phyloP scores from a whole-genome alignment of 1,140 invertebrate species.

The Panonychus citri region DNA sequence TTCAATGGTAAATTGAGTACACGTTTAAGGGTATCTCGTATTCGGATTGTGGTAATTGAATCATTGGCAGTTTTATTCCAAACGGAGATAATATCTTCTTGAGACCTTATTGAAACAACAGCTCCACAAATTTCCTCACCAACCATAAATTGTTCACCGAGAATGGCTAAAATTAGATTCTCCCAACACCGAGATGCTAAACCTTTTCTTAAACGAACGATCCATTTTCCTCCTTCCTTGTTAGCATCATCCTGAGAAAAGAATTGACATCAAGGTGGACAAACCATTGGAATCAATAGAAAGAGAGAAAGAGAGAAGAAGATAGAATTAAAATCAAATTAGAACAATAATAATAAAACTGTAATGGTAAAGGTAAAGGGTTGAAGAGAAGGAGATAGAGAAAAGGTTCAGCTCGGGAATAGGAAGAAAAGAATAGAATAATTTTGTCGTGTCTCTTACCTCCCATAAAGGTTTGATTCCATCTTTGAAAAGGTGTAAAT shows the following conservation, averaged over 20 bases:
- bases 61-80: constrained; percentile 91
- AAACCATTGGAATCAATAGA: too few species aligned
- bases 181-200: constrained; percentile 91
- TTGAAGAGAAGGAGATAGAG: too few species aligned
- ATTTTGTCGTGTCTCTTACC: constrained; percentile 24
- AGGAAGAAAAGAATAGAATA: background rate
- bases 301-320: too few species aligned
- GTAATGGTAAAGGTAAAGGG: too few species aligned
- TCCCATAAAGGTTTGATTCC: constrained; percentile 99
- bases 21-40: constrained; percentile 76
- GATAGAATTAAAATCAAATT: too few species aligned
- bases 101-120: constrained; percentile 77
- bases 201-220: constrained; percentile 75
- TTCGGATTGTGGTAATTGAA: constrained; percentile 55
- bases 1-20: constrained; percentile 78
- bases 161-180: constrained; percentile 88
- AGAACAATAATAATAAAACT: too few species aligned
- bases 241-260: constrained; percentile 56
- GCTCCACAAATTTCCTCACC: constrained; percentile 95
- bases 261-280: constrained; percentile 8
- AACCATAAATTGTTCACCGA: constrained; percentile 92
- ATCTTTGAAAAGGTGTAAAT: constrained; percentile 93
- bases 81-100: constrained; percentile 90
- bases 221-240: constrained; percentile 88
- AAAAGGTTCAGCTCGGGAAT: background rate